These are phyloP conservation scores for Catocala sponsa DNA, from an alignment of 2,888 invertebrate species.

Conservation along the genomic window DNA sequence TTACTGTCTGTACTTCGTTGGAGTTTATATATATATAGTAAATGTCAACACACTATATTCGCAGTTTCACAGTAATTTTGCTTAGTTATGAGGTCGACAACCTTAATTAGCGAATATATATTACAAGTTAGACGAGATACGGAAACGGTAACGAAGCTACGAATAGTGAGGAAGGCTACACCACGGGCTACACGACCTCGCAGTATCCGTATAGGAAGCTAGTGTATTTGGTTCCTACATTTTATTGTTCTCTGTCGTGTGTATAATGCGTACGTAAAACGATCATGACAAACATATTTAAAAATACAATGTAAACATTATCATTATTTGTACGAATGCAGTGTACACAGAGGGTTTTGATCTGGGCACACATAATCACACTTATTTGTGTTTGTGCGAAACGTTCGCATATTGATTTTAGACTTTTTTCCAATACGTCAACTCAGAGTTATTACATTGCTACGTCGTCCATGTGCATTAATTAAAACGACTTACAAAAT, in stretches of 20 bases:
- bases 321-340: constrained; percentile 15
- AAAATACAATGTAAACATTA: constrained; percentile 25
- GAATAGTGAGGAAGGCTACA: constrained; percentile 63
- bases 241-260: constrained; percentile 55
- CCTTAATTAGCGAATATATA: constrained; percentile 22
- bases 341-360: constrained; percentile 7
- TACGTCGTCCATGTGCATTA: background rate
- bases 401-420: constrained; percentile 18
- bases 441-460: background rate
- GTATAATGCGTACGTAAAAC: constrained; percentile 29
- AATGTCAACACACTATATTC: constrained; percentile 22
- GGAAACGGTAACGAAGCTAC: constrained; percentile 54
- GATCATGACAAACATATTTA: constrained; percentile 33
- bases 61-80: constrained; percentile 9
- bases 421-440: background rate
- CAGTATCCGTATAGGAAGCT: constrained; percentile 69
- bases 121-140: constrained; percentile 42
- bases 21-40: constrained; percentile 2
- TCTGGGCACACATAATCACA: background rate
- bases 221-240: constrained; percentile 63
- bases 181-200: constrained; percentile 68
- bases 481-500: constrained; percentile 5
- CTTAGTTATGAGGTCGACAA: constrained; percentile 11
- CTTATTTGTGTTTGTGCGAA: constrained; percentile 12
- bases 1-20: background rate